Conservation (phyloP, 2,888 invertebrate genomes). For the Sinhomidia bicolor region DNA sequence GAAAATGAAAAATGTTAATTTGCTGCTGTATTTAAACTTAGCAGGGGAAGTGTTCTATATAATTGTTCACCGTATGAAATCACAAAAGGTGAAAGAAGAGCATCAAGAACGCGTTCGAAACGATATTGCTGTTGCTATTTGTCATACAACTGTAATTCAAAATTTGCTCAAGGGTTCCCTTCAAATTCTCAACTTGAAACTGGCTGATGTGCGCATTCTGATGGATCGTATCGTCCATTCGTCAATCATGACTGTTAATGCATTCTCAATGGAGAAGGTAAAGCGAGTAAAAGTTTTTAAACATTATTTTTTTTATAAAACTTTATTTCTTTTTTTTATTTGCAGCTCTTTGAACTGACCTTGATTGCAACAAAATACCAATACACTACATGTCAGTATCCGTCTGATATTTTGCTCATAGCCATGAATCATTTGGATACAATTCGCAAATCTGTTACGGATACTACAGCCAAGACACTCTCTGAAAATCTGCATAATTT, state of each 20-base stretch:
- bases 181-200: constrained; percentile 71
- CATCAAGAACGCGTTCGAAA: constrained; percentile 77
- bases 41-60: constrained; percentile 79
- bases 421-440: constrained; percentile 85
- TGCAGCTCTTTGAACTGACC: constrained; percentile 84
- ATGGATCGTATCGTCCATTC: constrained; percentile 78
- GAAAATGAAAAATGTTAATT: constrained; percentile 76
- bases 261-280: constrained; percentile 80
- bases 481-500: constrained; percentile 77
- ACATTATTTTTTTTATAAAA: not conserved
- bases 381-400: constrained; percentile 77
- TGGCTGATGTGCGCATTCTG: constrained; percentile 74
- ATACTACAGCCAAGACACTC: constrained; percentile 73
- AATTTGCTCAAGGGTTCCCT: constrained; percentile 75
- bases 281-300: not conserved
- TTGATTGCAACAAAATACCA: constrained; percentile 85
- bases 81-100: constrained; percentile 76
- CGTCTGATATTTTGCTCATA: constrained; percentile 83
- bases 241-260: constrained; percentile 79
- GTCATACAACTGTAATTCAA: constrained; percentile 75
- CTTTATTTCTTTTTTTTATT: constrained; percentile 7
- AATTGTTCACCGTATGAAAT: constrained; percentile 78
- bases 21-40: constrained; percentile 78
- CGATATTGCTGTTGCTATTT: constrained; percentile 77
- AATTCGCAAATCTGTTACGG: constrained; percentile 80